A percentile compares a stretch with the other conserved stretches of the same genome.
Evolutionary conservation across 2,113 vertebrate species (phyloP).

Genomic region (Oncorhynchus kisutch): DNA sequence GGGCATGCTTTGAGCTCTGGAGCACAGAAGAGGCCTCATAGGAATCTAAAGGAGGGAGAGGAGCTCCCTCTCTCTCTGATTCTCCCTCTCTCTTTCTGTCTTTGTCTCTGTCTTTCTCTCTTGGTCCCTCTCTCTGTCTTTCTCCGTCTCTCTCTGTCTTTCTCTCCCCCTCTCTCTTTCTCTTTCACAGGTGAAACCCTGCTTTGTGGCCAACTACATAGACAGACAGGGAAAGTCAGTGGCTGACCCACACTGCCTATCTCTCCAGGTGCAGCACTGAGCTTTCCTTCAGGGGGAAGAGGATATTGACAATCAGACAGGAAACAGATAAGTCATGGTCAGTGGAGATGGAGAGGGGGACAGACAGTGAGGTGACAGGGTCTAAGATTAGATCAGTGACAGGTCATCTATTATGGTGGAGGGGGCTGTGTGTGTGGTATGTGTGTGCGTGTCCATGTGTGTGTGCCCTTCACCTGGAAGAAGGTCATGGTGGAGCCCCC

Average conservation of each 20-base stretch:
- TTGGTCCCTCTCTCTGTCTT: constrained; percentile 21
- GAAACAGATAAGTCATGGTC: constrained; percentile 52
- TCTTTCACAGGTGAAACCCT: neutral
- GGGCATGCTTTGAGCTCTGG: too few relatives aligned
- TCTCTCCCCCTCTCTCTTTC: constrained; percentile 15
- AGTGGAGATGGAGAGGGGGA: constrained; percentile 37
- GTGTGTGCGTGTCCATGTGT: neutral
- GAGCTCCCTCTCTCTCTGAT: neutral
- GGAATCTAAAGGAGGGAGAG: too few relatives aligned
- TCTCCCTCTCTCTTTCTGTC: neutral
- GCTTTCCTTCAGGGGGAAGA: constrained; percentile 32
- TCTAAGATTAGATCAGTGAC: constrained; percentile 47
- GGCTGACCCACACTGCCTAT: constrained; percentile 1
- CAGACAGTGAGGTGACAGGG: constrained; percentile 41
- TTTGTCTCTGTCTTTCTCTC: constrained; percentile 20
- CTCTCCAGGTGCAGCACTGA: constrained; percentile 27
- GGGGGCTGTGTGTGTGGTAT: neutral
- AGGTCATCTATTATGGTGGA: constrained; percentile 45
- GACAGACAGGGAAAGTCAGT: constrained; percentile 16
- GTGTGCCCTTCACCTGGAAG: constrained; percentile 84
- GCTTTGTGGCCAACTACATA: constrained; percentile 33
- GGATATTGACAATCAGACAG: constrained; percentile 59
- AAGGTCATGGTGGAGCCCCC: constrained; percentile 99
- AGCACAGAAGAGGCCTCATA: too few relatives aligned
- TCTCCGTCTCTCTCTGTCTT: neutral